Percentiles rank a stretch among this genome's conserved stretches.
Conservation (phyloP, 2,113 vertebrate genomes). For the Tragelaphus buxtoni region DNA sequence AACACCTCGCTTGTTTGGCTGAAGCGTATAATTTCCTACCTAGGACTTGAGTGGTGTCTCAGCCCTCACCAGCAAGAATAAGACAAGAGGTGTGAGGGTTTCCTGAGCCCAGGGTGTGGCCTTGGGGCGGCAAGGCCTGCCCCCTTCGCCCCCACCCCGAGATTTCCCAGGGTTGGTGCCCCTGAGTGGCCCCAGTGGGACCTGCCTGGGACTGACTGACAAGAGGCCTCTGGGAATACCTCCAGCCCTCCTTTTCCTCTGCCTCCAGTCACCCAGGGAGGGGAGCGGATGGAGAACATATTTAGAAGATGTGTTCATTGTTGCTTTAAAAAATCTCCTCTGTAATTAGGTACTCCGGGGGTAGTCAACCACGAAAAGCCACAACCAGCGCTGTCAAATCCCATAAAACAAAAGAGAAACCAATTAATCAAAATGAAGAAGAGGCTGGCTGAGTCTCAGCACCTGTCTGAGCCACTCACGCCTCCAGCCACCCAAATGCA, state of each 20-base stretch:
- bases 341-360: constrained; percentile 63
- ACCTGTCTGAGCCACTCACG: background rate
- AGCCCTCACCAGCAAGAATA: background rate
- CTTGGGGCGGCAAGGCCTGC: fast-evolving
- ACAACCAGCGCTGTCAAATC: constrained; percentile 63
- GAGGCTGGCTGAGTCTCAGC: constrained; percentile 8
- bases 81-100: background rate
- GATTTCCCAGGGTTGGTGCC: background rate
- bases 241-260: background rate
- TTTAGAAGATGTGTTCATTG: constrained; percentile 65
- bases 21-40: constrained; percentile 21
- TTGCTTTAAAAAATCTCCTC: constrained; percentile 63
- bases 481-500: background rate
- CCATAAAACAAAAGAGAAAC: constrained; percentile 62
- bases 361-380: constrained; percentile 63
- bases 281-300: constrained; percentile 19
- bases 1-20: background rate
- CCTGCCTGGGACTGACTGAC: background rate
- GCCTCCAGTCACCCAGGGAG: constrained; percentile 38
- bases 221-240: constrained; percentile 27
- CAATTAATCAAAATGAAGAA: constrained; percentile 50
- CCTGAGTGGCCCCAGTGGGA: background rate
- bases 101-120: background rate
- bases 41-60: background rate
- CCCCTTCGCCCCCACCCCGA: background rate